Evolutionary conservation across 2,113 vertebrate species (phyloP).

Genomic region (Neopipo cinnamomea): DNA sequence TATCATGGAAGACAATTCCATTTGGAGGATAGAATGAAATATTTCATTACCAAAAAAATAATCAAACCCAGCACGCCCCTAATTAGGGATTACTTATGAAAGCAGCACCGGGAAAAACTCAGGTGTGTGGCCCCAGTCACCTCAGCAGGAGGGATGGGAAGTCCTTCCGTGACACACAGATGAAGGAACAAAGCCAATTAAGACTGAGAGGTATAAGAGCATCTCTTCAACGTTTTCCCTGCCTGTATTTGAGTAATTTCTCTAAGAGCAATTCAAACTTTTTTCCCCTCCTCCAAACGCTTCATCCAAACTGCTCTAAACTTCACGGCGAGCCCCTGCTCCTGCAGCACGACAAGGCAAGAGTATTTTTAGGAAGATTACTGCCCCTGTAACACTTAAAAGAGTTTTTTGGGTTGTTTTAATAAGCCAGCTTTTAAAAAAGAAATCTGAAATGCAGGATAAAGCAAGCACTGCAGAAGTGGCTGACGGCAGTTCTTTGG

Average conservation of each 20-base stretch:
- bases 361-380: neutral
- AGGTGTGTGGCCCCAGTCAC: neutral
- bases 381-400: neutral
- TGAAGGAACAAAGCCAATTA: neutral
- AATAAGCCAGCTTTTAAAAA: neutral
- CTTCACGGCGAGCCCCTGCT: neutral
- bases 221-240: neutral
- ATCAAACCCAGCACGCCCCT: neutral
- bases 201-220: neutral
- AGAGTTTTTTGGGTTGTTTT: neutral
- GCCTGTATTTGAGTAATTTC: neutral
- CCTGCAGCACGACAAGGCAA: neutral
- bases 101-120: neutral
- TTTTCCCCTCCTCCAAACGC: rapidly evolving
- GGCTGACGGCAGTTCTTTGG: neutral
- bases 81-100: neutral
- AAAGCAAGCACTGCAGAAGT: neutral
- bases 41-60: neutral
- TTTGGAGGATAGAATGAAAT: neutral
- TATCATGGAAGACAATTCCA: neutral
- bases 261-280: neutral
- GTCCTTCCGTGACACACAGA: neutral
- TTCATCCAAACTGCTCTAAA: neutral
- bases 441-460: neutral
- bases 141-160: neutral